These are phyloP conservation scores for Malacosoma neustria DNA, from an alignment of 2,888 invertebrate species.

Conservation along the genomic window DNA sequence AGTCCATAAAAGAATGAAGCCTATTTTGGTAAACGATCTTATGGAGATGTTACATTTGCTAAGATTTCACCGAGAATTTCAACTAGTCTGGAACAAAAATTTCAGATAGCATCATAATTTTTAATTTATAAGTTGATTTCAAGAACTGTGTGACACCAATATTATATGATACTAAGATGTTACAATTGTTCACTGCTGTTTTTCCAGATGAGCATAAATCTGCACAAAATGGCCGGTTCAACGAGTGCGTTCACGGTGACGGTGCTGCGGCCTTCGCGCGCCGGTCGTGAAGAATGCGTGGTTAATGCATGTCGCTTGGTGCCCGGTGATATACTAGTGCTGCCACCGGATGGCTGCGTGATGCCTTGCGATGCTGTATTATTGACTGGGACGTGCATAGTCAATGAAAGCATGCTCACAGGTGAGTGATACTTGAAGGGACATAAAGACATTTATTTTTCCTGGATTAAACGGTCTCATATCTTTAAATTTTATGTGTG, in stretches of 20 bases:
- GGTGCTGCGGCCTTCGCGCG: conserved; percentile 67
- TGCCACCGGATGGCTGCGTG: conserved; percentile 85
- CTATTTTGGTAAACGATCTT: no score
- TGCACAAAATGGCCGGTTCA: conserved; percentile 80
- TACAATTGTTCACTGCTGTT: neutral
- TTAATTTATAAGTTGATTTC: no score
- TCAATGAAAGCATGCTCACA: conserved; percentile 96
- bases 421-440: conserved; percentile 65
- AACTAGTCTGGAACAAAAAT: no score
- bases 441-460: no score
- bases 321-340: conserved; percentile 89
- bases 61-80: no score
- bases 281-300: conserved; percentile 59
- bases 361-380: conserved; percentile 91
- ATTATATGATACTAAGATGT: no score
- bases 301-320: conserved; percentile 79
- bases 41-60: no score
- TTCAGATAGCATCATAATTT: no score
- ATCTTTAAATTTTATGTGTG: no score
- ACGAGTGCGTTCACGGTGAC: conserved; percentile 74
- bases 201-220: conserved; percentile 78
- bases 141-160: no score
- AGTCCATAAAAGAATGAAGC: no score
- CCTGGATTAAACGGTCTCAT: no score
- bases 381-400: conserved; percentile 90